Conservation (phyloP, 2,113 vertebrate species). For the Catagonus wagneri region DNA sequence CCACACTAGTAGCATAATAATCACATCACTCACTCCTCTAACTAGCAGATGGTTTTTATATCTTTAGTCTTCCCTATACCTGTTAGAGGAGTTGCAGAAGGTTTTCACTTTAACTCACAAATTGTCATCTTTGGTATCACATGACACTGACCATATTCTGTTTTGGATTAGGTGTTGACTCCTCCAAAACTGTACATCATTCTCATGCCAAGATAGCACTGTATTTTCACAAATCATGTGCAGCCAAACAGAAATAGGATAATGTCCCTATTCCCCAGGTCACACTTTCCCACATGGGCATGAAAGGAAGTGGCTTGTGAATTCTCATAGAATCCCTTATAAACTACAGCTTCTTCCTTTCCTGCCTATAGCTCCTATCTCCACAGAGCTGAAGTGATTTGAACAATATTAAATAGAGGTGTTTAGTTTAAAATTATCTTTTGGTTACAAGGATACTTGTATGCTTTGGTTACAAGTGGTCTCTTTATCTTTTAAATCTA, state of each 20-base stretch:
- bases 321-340: not conserved
- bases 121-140: not conserved
- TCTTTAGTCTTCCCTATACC: not conserved
- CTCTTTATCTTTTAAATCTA: not conserved
- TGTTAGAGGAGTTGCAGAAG: not conserved
- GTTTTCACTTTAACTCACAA: not conserved
- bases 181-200: not conserved
- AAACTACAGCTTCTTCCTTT: not conserved
- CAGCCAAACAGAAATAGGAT: not conserved
- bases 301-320: not conserved
- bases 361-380: not conserved
- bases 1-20: not conserved
- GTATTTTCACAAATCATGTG: not conserved
- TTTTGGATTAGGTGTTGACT: not conserved
- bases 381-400: not conserved
- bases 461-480: not conserved
- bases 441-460: no score
- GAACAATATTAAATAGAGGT: not conserved
- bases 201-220: not conserved
- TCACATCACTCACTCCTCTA: not conserved
- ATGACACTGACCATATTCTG: not conserved
- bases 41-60: not conserved
- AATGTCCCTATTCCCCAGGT: not conserved
- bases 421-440: not conserved
- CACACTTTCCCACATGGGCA: not conserved